Evolutionary conservation across 2,113 vertebrate species (phyloP), one percentile per base, ranked within the genome.

Genomic region (Malurus cyaneus): DNA sequence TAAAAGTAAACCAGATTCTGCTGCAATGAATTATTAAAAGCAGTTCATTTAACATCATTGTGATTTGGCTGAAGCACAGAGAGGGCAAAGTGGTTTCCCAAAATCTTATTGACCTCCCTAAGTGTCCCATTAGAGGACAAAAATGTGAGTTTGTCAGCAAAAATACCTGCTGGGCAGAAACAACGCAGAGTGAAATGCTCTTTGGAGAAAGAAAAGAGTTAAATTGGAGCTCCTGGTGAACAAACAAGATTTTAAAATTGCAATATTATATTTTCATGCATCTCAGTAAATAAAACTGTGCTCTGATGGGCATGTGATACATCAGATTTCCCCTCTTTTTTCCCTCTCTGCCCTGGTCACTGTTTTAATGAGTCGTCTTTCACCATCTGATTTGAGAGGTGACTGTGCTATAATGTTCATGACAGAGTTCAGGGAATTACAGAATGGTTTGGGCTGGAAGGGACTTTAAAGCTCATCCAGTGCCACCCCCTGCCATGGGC

Each of bases 81-180:
- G 72, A 60, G 62, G 65, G n/a, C 65, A 86, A 89, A 92, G 91
- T 86, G 67, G 53, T 90, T 95, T 96, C 84, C 79, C 79, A 94
- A 91, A 91, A 88, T 64, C 65, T 44, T 93, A 93, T 52, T 89
- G 95, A 83, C 62, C 90, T 77, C 61, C 36, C 34, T 90, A 74
- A 90, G 66, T 88, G 50, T 88, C 61, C 52, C 92, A 39, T 81
- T 81, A 93, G 50, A 92, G 72, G 76, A 76, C 89, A 90, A 92
- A 94, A 93, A 91, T 81, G 57, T 76, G 85, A 76, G 20, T 34
- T 93, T 78, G 54, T 92, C 77, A 92, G 90, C 69, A 92, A 69
- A 94, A 96, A 36, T 25, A 41, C 39, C 39, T 89, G 52, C 71
- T 73, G 67, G 66, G 80, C 56, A 8, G 39, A 46, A 90, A 80